phyloP scores from a whole-genome alignment of 1,140 invertebrate species.

The Neomicropteryx cornuta region DNA sequence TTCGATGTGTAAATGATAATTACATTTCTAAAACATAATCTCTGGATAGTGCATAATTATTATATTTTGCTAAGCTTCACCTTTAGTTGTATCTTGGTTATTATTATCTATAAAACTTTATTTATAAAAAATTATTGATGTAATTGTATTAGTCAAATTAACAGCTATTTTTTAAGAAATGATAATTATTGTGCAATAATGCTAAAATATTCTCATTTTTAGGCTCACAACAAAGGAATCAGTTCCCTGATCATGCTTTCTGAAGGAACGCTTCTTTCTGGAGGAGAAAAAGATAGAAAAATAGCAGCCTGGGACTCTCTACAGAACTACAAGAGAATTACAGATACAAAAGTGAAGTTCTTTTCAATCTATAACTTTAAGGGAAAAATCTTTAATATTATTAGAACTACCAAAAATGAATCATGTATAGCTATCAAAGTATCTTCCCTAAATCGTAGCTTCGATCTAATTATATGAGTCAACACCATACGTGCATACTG shows the following conservation, averaged over 20 bases:
- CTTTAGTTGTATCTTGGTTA: no score
- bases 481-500: no score
- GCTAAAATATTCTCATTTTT: conserved; percentile 10
- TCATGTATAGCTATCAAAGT: no score
- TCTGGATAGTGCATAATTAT: no score
- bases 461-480: no score
- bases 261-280: conserved; percentile 80
- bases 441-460: no score
- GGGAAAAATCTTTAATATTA: neutral
- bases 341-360: conserved; percentile 66
- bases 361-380: neutral
- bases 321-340: conserved; percentile 83
- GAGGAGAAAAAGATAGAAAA: conserved; percentile 80
- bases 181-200: neutral
- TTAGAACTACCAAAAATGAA: no score
- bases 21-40: no score
- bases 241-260: conserved; percentile 77
- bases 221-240: conserved; percentile 78
- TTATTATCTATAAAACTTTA: neutral
- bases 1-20: no score
- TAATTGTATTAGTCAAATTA: conserved; percentile 1
- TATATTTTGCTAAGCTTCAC: no score
- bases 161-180: neutral
- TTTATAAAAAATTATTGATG: neutral
- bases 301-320: conserved; percentile 86